phyloP scores from a whole-genome alignment of 2,797 vertebrate species.

The Propithecus perrieri region DNA sequence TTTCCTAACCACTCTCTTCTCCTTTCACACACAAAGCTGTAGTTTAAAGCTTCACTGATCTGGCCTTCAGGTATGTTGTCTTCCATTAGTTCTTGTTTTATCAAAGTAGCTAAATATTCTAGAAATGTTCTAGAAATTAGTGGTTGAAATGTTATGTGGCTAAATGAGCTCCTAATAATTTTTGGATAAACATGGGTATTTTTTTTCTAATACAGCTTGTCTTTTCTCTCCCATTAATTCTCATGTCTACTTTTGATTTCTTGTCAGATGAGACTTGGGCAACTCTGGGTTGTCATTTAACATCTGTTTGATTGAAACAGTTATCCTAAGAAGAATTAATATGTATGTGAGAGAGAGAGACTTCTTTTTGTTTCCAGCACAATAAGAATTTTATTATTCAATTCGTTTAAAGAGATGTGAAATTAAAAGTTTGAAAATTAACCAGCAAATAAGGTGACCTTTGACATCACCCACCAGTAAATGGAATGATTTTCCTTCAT shows the following conservation, averaged over 20 bases:
- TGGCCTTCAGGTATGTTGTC: neutral
- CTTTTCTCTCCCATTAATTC: neutral
- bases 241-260: neutral
- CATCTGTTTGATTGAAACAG: neutral
- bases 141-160: neutral
- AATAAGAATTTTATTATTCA: neutral
- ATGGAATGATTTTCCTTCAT: constrained; percentile 78
- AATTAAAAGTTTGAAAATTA: constrained; percentile 80
- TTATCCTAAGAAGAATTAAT: neutral
- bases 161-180: neutral
- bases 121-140: neutral
- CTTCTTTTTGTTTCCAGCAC: neutral
- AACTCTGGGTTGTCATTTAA: neutral
- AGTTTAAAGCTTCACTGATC: neutral
- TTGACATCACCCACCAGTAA: constrained; percentile 78
- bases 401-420: constrained; percentile 35
- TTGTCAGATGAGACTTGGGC: neutral
- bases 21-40: neutral
- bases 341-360: too few species aligned
- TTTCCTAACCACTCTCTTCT: neutral
- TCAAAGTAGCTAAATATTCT: neutral
- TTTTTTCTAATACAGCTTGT: neutral
- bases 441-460: constrained; percentile 72
- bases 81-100: neutral
- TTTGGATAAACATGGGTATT: neutral